phyloP scores from a whole-genome alignment of 2,113 vertebrate genomes.

The Rhea pennata region DNA sequence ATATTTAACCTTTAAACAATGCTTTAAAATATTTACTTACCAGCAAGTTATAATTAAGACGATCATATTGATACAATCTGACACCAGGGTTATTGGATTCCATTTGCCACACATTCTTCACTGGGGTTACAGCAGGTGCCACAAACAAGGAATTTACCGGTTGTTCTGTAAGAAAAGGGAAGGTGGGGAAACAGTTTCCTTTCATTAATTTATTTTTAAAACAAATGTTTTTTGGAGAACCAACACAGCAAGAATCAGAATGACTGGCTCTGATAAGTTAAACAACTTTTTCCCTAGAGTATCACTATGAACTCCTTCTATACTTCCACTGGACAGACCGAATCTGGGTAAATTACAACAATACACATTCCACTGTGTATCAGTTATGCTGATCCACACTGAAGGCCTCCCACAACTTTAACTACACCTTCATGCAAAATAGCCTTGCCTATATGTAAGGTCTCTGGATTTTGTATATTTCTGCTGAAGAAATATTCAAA shows the following conservation, averaged over 20 bases:
- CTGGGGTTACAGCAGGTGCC: conserved; percentile 92
- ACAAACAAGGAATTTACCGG: conserved; percentile 91
- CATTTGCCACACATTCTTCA: conserved; percentile 74
- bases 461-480: not conserved
- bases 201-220: not conserved
- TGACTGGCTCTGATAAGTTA: not conserved
- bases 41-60: conserved; percentile 79
- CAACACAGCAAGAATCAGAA: not conserved
- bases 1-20: not conserved
- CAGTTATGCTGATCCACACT: not conserved
- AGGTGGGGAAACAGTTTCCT: not conserved
- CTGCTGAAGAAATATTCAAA: not conserved
- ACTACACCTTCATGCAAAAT: not conserved
- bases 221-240: not conserved
- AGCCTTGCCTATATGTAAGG: not conserved
- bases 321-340: not conserved
- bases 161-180: conserved; percentile 72
- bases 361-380: too few species aligned
- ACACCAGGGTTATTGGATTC: conserved; percentile 92
- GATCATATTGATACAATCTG: conserved; percentile 86
- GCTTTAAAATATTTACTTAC: conserved; percentile 75
- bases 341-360: not conserved
- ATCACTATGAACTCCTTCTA: not conserved
- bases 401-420: not conserved
- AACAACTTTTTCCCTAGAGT: not conserved